Percentiles rank a stretch among this genome's conserved stretches.
Conservation (phyloP, 2,113 vertebrate species). For the Mustela nigripes region DNA sequence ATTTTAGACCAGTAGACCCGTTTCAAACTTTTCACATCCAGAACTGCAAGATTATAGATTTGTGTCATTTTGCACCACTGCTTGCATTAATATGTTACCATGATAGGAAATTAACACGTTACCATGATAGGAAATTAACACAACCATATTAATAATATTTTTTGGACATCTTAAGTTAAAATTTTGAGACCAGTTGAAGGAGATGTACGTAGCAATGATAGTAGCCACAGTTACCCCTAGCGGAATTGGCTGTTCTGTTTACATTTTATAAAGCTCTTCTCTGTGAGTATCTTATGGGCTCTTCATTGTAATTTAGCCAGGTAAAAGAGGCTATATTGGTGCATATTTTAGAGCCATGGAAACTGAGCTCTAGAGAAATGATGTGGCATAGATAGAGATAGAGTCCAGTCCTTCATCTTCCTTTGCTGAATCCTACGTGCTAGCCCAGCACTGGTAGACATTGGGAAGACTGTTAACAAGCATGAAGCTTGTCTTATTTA, state of each 20-base stretch:
- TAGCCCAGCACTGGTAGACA: neutral
- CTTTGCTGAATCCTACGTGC: neutral
- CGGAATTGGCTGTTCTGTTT: neutral
- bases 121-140: too few relatives aligned
- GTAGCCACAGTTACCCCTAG: neutral
- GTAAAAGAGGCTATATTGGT: neutral
- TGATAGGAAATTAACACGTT: neutral
- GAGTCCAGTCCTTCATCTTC: neutral
- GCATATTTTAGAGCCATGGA: neutral
- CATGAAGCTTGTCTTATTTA: neutral
- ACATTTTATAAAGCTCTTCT: neutral
- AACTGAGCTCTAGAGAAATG: neutral
- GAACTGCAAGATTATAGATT: neutral
- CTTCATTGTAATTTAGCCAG: neutral
- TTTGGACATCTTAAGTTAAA: neutral
- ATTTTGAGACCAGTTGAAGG: neutral
- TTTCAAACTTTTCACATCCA: neutral
- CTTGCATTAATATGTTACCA: neutral
- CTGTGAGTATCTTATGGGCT: neutral
- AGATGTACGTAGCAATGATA: neutral
- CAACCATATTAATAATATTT: neutral
- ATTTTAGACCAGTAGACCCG: neutral
- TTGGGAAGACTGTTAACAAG: neutral
- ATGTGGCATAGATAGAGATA: neutral
- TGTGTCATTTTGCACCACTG: neutral